phyloP scores from a whole-genome alignment of 2,797 vertebrate genomes.

The Avahi laniger region DNA sequence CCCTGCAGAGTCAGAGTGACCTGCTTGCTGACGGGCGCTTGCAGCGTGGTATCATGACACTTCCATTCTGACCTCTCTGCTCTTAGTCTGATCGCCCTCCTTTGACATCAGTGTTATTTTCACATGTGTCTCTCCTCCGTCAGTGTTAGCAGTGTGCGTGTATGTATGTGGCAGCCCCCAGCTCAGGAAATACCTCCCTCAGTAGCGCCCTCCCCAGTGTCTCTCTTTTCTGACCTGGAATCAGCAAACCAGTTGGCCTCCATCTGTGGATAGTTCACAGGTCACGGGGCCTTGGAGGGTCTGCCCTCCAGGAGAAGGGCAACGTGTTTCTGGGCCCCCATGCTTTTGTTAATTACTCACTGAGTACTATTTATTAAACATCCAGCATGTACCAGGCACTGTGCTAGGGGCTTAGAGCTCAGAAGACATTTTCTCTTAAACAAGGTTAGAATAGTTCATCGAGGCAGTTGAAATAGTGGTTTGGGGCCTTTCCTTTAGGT shows the following conservation, averaged over 20 bases:
- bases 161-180: neutral
- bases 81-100: neutral
- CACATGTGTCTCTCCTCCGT: neutral
- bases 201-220: neutral
- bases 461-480: neutral
- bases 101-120: neutral
- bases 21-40: neutral
- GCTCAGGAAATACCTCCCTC: neutral
- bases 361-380: neutral
- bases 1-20: neutral
- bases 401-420: neutral
- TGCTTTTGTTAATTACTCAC: neutral
- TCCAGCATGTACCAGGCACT: neutral
- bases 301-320: neutral
- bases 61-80: neutral
- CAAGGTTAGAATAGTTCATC: neutral
- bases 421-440: neutral
- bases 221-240: neutral
- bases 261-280: neutral
- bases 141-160: neutral
- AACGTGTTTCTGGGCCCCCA: neutral
- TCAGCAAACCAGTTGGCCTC: accelerated
- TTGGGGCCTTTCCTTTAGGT: neutral
- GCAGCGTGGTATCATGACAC: neutral
- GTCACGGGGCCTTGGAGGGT: neutral